These are phyloP conservation scores for Trypoxylus dichotomus DNA, from an alignment of 1,140 invertebrate species.

Conservation along the genomic window DNA sequence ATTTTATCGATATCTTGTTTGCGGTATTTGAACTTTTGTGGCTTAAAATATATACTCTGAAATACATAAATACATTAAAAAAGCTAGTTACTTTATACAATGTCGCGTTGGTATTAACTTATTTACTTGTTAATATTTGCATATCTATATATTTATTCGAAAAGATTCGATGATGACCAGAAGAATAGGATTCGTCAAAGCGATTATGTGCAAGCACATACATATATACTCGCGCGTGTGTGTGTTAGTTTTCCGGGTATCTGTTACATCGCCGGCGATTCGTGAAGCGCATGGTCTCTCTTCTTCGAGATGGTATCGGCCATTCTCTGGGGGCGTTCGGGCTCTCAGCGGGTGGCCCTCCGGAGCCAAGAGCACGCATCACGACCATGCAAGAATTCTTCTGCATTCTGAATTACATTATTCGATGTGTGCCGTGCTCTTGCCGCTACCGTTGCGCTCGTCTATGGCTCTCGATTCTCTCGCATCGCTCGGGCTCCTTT, in stretches of 20 bases:
- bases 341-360: constrained; percentile 14
- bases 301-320: background rate
- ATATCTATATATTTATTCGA: no score
- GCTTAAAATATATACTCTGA: no score
- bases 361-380: constrained; percentile 4
- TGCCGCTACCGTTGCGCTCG: background rate
- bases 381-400: constrained; percentile 14
- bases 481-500: background rate
- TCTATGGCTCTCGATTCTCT: background rate
- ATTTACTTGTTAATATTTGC: no score
- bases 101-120: no score
- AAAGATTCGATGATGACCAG: no score
- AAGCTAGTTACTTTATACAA: no score
- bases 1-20: no score
- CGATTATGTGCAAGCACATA: no score
- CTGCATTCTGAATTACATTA: constrained; percentile 25
- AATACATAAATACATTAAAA: no score
- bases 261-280: background rate
- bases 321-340: background rate
- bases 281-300: background rate
- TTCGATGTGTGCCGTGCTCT: background rate
- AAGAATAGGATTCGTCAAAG: no score
- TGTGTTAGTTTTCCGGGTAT: background rate
- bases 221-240: no score
- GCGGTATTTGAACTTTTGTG: no score